Conservation (phyloP, 2,888 invertebrate genomes). For the Agrochola lychnidis region DNA sequence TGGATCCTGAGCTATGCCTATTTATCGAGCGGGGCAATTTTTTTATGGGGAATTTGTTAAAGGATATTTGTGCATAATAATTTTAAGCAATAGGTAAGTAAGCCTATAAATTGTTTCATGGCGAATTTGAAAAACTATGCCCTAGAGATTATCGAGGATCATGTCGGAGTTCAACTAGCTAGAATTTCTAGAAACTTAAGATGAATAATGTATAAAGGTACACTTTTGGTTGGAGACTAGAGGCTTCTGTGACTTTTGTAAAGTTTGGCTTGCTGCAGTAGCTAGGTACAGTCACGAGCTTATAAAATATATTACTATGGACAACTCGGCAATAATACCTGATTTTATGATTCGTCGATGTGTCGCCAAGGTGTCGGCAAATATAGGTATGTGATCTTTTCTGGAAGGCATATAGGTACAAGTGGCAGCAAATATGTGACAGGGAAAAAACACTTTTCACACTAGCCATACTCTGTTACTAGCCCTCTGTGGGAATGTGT, state of each 20-base stretch:
- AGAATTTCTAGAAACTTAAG: neutral
- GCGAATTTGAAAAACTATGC: neutral
- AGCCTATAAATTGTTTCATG: neutral
- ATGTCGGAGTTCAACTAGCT: neutral
- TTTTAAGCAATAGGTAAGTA: neutral
- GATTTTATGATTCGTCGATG: neutral
- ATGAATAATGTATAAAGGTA: neutral
- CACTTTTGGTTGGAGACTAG: neutral
- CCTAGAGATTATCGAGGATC: neutral
- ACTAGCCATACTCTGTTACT: neutral
- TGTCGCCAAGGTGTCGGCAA: neutral
- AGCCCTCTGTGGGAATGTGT: neutral
- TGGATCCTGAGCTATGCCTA: neutral
- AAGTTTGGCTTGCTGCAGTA: neutral
- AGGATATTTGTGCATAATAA: neutral
- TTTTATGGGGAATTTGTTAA: neutral
- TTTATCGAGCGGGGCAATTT: too few relatives aligned
- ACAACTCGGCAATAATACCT: neutral
- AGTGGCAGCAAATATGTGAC: neutral
- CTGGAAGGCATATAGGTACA: neutral
- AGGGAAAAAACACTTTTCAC: neutral
- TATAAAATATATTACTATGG: neutral
- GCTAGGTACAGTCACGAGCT: neutral
- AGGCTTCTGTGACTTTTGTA: neutral
- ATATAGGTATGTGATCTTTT: neutral